Conservation (phyloP, 2,113 vertebrate genomes). For the Dicrurus megarhynchus region DNA sequence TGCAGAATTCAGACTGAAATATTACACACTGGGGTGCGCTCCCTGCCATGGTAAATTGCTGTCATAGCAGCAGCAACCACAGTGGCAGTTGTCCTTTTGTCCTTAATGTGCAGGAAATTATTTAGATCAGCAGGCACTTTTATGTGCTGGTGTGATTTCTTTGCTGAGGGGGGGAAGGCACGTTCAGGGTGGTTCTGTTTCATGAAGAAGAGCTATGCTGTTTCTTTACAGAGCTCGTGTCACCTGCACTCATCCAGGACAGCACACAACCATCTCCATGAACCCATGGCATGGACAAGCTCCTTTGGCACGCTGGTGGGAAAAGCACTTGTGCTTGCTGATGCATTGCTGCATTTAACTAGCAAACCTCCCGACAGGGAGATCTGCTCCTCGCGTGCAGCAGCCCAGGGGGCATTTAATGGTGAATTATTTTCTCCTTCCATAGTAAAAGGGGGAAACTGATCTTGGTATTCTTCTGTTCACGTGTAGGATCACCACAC, state of each 20-base stretch:
- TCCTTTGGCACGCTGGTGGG: background rate
- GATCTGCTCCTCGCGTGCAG: background rate
- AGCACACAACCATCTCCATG: background rate
- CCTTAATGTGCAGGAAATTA: background rate
- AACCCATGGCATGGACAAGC: background rate
- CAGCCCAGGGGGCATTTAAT: background rate
- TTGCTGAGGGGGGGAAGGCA: background rate
- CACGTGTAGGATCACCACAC: background rate
- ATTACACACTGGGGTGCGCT: background rate
- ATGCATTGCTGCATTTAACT: background rate
- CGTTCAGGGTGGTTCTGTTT: background rate
- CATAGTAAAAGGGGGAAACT: fast-evolving
- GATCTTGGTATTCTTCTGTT: background rate
- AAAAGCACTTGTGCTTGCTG: background rate
- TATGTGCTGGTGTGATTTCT: background rate
- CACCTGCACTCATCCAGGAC: background rate
- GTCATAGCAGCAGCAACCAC: background rate
- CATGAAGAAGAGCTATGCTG: background rate
- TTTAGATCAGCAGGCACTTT: background rate
- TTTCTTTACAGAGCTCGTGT: background rate
- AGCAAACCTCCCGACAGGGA: background rate
- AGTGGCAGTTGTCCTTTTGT: background rate
- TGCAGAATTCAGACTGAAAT: background rate
- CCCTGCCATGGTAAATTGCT: background rate
- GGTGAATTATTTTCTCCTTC: fast-evolving